Base-by-base conservation (phyloP, 2,888 invertebrate species). In the Cataglyphis albicans region DNA sequence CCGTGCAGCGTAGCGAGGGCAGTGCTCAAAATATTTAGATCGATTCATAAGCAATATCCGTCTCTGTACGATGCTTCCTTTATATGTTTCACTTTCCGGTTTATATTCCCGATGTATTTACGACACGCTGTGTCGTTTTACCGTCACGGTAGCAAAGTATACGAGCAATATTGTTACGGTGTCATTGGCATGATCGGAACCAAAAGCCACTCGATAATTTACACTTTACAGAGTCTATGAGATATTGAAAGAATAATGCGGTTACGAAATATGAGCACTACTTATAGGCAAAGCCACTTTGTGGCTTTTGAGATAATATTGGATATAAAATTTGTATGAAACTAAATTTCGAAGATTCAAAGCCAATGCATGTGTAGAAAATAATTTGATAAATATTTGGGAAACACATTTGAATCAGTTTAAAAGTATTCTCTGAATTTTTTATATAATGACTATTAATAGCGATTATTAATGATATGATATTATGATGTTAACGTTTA, bases 1-100 rank as follows among this genome's bases (percentile, higher is more conserved):
- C 93, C 93, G 93, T 93, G 93, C 93, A 93, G 92, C 92, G 92
- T 91, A 92, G 92, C 93, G 89, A 91, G 92, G 90, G 92, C 87
- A 92, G 92, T 92, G 92, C 92, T 90, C 87, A 82, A 87, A 84
- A 76, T 74, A 90, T 83, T 52, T 70, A 74, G 68, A 80, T 73
- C 81, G 70, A 81, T 82, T 78, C 82, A 80, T 80, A 80, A 80
- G 81, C 44, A 82, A 82, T 73, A 80, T 80, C 78, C 59, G 44
- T 44, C 41, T 52, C 52, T 52, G n/a, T 38, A 57, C 18, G 57
- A 82, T 38, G 64, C 80, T 65, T 59, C 82, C 65, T 44, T 65
- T 48, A 74, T 57, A 52, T 2, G 65, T 65, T 32, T 29, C 44
- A 35, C 41, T 52, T 48, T 59, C 32, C 73, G 32, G 29, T 76